Base-by-base conservation (phyloP, 1,140 invertebrate species). In the Penaeus indicus region DNA sequence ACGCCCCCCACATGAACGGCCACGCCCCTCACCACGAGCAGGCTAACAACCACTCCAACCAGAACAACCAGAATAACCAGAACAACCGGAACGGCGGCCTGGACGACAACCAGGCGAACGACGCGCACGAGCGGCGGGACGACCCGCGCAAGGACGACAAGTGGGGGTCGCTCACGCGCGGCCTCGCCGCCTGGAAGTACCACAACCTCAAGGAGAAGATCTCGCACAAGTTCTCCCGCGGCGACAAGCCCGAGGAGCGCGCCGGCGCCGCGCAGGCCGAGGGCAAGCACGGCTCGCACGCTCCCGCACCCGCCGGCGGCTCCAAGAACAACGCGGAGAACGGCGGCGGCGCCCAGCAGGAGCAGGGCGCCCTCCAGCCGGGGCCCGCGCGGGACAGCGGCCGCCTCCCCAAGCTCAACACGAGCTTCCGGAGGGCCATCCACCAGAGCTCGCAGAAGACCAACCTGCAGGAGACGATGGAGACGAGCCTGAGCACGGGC, bases 201-300 rank as follows among this genome's bases (percentile, higher is more conserved):
- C 95, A 96, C 91, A 96, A 96, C 32, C 95, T 97, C 84, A 97
- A 96, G 93, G 96, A 96, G 92, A 96, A 97, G 94, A 96, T 97
- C 91, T 96, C 96, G 10, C 96, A 95, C 92, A 95, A 95, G 92
- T 97, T 97, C 92, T 96, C 95, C 91, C 47, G 86, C 21, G 83
- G 84, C 61, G 86, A 89, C 62, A 90, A 90, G 62, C 38, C 61
- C 25, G 86, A 90, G 18, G 88, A 85, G 13, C 83, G 82, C 18
- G n/a, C 85, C 13, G 80, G 32, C 47, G 95, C 92, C 91, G 92
- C 93, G 81, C 18, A 91, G 93, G 93, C 25, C 85, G 95, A 95
- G 91, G 92, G 94, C 25, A 94, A 93, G 90, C 91, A 95, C 42
- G 77, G 61, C 19, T 85, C 75, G 60, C 96, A 96, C 92, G 96